Evolutionary conservation across 2,113 vertebrate species (phyloP).

Genomic region (Archilochus colubris): DNA sequence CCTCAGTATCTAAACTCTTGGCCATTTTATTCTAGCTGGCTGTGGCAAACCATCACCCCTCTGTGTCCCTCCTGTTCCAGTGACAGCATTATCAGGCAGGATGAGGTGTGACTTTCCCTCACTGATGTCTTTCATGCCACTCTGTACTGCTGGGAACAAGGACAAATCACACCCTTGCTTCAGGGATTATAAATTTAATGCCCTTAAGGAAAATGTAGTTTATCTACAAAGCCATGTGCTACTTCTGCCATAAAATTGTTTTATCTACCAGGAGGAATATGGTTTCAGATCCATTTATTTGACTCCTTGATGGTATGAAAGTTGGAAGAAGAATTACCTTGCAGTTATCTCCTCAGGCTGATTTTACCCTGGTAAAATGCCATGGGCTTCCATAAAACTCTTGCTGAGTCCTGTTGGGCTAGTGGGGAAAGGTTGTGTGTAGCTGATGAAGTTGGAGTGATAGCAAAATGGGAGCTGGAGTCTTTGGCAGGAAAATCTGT

Average conservation of each 20-base stretch:
- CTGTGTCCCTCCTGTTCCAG: neutral
- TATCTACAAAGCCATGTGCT: conserved; percentile 3
- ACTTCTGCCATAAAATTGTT: neutral
- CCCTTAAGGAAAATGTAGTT: neutral
- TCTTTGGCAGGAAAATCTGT: neutral
- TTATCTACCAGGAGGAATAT: neutral
- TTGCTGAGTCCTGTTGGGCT: neutral
- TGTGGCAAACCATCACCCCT: neutral
- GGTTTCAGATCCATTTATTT: neutral
- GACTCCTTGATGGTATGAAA: neutral
- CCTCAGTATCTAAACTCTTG: neutral
- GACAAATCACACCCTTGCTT: neutral
- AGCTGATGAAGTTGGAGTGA: neutral
- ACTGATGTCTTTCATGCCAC: neutral
- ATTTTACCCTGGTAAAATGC: neutral
- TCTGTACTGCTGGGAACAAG: neutral
- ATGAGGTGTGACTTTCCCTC: neutral
- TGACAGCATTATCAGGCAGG: neutral
- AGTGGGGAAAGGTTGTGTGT: neutral
- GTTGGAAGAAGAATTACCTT: neutral
- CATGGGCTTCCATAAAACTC: neutral
- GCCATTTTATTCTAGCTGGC: neutral
- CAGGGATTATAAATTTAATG: neutral
- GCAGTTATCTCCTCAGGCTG: neutral
- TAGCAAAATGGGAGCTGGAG: neutral